Evolutionary conservation across 64 coral and sea anemone species (phyloP), one percentile per base, ranked within the genome.

Genomic region (Dendronephthya gigantea): DNA sequence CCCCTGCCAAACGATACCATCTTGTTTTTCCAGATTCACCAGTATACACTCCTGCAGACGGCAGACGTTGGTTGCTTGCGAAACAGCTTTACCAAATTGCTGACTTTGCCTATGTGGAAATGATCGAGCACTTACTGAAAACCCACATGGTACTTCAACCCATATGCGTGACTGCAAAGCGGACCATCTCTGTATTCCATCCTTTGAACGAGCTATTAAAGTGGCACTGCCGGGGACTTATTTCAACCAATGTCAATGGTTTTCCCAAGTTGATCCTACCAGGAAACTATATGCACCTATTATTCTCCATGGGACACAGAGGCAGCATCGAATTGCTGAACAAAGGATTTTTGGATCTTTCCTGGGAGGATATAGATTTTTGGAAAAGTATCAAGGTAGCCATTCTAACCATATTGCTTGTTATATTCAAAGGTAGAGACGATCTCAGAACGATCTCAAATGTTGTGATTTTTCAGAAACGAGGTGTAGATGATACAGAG

Each of bases 311-410:
- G 69, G 76, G 91, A 47, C 72, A 58, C 79, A 32, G 1, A 7
- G 91, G 91, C 82, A 27, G 87, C 19, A 65, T 11, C 0, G 40
- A 85, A 41, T 56, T 93, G 48, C 55, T 88, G 4, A 55, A 23
- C 39, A 68, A 82, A 23, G 76, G 35, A 72, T 41, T 82, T 66
- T 19, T 11, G 30, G 23, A 68, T 62, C 16, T 68, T 38, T 50
- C 83, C 4, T 93, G 91, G 91, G 31, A 83, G 11, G 88, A 89
- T 49, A 69, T 70, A 38, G 84, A 93, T 48, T 93, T 93, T 34
- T 83, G 72, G 49, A 27, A 29, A 35, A 86, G 87, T 29, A 40
- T 93, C 9, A 76, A 84, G 84, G 88, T 93, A 70, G 82, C 48
- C 39, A 47, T 31, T 31, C 30, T 48, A 28, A 49, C 30, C 37